Conservation (phyloP, 2,113 vertebrate genomes). For the Petrocephalus zakoni region DNA sequence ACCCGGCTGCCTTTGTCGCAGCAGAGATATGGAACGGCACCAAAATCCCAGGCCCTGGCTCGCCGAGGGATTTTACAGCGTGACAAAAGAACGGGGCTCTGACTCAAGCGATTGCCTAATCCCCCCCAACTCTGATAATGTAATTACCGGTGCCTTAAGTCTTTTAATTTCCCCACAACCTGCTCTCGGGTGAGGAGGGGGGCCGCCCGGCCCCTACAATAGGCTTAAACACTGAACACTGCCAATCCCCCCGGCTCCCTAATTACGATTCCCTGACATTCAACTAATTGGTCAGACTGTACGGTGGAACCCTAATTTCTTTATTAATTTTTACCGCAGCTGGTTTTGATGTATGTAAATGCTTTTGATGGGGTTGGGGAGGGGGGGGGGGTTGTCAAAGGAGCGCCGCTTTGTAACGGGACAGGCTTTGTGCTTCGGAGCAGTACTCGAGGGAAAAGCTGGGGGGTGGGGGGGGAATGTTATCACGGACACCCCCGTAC, state of each 20-base stretch:
- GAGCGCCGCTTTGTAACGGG: conserved; percentile 52
- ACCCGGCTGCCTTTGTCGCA: conserved; percentile 85
- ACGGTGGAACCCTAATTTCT: conserved; percentile 94
- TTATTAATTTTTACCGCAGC: conserved; percentile 84
- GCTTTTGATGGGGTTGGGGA: conserved; percentile 55
- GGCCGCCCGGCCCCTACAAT: conserved; percentile 77
- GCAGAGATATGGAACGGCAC: conserved; percentile 87
- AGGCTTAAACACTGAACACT: conserved; percentile 79
- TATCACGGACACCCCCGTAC: conserved; percentile 64
- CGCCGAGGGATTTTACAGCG: conserved; percentile 86
- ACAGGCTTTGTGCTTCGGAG: conserved; percentile 47
- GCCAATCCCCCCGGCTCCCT: conserved; percentile 83
- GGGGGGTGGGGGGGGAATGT: conserved; percentile 55
- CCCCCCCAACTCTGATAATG: conserved; percentile 97
- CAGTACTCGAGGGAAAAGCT: conserved; percentile 46
- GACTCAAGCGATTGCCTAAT: conserved; percentile 99
- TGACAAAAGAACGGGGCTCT: conserved; percentile 95
- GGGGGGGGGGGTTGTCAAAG: conserved; percentile 57
- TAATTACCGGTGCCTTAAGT: conserved; percentile 99
- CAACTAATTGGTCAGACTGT: conserved; percentile 98
- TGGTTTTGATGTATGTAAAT: conserved; percentile 86
- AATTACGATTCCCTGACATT: conserved; percentile 99
- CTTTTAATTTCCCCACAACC: conserved; percentile 89
- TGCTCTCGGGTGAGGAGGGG: conserved; percentile 78
- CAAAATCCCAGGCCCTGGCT: conserved; percentile 82